These are phyloP conservation scores for Sarcophilus harrisii DNA, from an alignment of 2,797 vertebrate species.

Conservation along the genomic window DNA sequence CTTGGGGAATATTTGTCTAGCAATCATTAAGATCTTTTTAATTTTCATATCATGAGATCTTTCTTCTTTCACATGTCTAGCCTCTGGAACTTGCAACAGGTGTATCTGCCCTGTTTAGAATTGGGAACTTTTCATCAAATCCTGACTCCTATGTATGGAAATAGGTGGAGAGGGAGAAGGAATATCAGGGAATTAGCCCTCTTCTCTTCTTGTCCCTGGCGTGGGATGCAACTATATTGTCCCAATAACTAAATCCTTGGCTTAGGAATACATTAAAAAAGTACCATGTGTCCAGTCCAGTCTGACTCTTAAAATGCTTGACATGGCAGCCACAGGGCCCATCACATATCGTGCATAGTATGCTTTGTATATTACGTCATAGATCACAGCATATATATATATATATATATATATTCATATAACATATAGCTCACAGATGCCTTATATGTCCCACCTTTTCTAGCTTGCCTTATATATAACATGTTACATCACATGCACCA, in stretches of 20 bases:
- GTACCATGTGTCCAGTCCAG: not conserved
- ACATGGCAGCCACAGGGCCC: not conserved
- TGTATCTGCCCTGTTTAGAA: not conserved
- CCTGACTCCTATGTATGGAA: not conserved
- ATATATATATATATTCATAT: not conserved
- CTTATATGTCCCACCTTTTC: not conserved
- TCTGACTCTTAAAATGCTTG: not conserved
- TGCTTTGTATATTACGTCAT: not conserved
- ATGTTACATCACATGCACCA: not conserved
- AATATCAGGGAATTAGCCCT: not conserved
- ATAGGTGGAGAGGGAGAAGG: not conserved
- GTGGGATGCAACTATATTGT: not conserved
- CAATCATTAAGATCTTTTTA: not conserved
- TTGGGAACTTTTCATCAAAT: slow-evolving; percentile 33
- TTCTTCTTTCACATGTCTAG: not conserved
- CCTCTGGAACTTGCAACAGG: slow-evolving; percentile 33
- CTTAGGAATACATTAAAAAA: not conserved
- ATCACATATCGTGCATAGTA: not conserved
- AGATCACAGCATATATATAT: not conserved
- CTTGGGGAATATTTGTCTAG: not conserved
- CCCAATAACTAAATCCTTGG: not conserved
- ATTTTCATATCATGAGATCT: not conserved
- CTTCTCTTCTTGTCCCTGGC: not conserved
- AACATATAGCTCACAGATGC: not conserved
- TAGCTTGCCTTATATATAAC: not conserved